Evolutionary conservation across 1,140 invertebrate genomes (phyloP), one percentile per base, ranked within the genome.

Genomic region (Lysiphlebus fabarum): DNA sequence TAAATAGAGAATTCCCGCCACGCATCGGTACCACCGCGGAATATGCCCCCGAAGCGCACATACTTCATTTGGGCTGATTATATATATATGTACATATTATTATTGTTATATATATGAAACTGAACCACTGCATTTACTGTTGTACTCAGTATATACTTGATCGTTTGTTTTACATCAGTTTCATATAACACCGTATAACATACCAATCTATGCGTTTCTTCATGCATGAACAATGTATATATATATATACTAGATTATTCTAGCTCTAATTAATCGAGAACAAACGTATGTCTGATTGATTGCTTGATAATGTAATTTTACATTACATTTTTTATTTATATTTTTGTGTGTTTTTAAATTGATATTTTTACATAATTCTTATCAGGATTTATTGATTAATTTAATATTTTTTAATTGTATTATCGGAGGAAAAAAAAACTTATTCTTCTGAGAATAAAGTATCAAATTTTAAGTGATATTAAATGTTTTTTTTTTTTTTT

Each of bases 221-320:
- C 36, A 37, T 51, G 49, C 49, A 33, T 37, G 38, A 26, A 26
- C 17, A 26, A 26, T n/a, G n/a, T n/a, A n/a, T 36, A 38, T 51
- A 51, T 37, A 33, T 51, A n/a, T 10, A 47, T 10, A 51, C 49
- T 51, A 51, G 49, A 51, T 51, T 36, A 51, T 70, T 72, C 64
- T 62, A n/a, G n/a, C 66, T 59, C 63, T 72, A 72, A 73, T 73
- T 70, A 67, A 73, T 72, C 67, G 70, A 67, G 34, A 51, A 56
- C 64, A 64, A 26, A 65, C 68, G 72, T 71, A 73, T 73, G 70
- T 71, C 65, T 71, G 68, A 72, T 71, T 71, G 70, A 72, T 65
- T 71, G 65, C 66, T 57, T n/a, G n/a, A n/a, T n/a, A n/a, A n/a
- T n/a, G n/a, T n/a, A n/a, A n/a, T n/a, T n/a, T n/a, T n/a, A n/a